phyloP scores from a whole-genome alignment of 2,113 vertebrate species.

The Coreoperca whiteheadi region DNA sequence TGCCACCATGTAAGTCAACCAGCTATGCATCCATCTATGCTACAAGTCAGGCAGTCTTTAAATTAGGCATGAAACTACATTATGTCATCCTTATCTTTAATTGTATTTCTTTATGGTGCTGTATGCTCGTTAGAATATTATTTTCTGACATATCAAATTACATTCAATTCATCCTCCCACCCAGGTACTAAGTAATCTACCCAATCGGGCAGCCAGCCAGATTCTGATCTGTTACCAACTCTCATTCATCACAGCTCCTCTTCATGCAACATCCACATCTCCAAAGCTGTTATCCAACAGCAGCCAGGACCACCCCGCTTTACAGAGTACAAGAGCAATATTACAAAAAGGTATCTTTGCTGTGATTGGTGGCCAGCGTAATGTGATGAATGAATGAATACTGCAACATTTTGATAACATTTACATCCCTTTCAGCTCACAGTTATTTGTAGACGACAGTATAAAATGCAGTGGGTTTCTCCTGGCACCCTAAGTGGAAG shows the following conservation, averaged over 20 bases:
- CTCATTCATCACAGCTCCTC: constrained; percentile 28
- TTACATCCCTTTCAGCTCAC: background rate
- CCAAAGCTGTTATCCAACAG: constrained; percentile 12
- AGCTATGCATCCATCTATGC: constrained; percentile 15
- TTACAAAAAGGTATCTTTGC: background rate
- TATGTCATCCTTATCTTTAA: constrained; percentile 43
- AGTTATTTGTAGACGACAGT: background rate
- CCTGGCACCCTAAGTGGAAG: background rate
- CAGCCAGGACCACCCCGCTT: background rate
- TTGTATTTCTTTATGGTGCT: constrained; percentile 38
- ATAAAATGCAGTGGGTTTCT: background rate
- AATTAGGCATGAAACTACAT: constrained; percentile 50
- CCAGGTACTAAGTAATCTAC: constrained; percentile 35
- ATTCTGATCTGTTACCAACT: constrained; percentile 12
- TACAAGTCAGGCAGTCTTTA: constrained; percentile 33
- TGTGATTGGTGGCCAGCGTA: background rate
- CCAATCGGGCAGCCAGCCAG: constrained; percentile 46
- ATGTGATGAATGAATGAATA: background rate
- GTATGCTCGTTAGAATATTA: constrained; percentile 23
- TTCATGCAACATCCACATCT: background rate
- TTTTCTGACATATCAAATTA: constrained; percentile 25
- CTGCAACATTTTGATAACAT: background rate
- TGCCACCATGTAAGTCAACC: constrained; percentile 9
- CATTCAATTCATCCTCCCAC: constrained; percentile 35
- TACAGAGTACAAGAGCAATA: background rate